A percentile compares a stretch with the other conserved stretches of the same genome.
Evolutionary conservation across 2,797 vertebrate species (phyloP).

Genomic region (Echeneis naucrates): DNA sequence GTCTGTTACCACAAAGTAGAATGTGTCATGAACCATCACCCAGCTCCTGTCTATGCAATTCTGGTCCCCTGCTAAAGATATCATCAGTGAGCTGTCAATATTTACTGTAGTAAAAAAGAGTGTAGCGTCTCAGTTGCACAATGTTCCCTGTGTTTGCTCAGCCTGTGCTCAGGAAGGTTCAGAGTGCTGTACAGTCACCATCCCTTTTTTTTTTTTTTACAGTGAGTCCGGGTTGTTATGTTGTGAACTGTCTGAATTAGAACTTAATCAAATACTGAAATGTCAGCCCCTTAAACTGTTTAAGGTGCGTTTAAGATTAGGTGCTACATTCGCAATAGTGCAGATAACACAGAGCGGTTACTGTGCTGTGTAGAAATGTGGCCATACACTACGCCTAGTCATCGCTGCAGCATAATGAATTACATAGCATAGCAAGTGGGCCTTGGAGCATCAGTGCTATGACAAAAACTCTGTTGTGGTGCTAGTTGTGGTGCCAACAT

Average conservation of each 20-base stretch:
- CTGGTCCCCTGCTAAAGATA: constrained; percentile 50
- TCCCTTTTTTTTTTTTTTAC: constrained; percentile 31
- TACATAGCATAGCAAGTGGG: constrained; percentile 50
- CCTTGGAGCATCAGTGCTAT: constrained; percentile 30
- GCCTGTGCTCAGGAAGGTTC: constrained; percentile 16
- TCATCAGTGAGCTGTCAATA: constrained; percentile 42
- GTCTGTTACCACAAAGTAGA: constrained; percentile 44
- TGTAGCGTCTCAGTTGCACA: constrained; percentile 52
- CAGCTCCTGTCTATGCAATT: constrained; percentile 23
- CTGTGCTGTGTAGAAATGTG: constrained; percentile 37
- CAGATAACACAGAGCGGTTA: constrained; percentile 34
- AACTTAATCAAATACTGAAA: background rate
- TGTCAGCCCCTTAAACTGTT: background rate
- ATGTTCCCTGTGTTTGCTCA: constrained; percentile 64
- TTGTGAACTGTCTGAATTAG: constrained; percentile 18
- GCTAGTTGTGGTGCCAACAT: constrained; percentile 49
- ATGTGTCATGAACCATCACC: constrained; percentile 43
- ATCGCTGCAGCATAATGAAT: constrained; percentile 63
- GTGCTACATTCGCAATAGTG: constrained; percentile 15
- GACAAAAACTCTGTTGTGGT: constrained; percentile 57
- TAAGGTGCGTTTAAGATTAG: background rate
- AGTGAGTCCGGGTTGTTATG: constrained; percentile 31
- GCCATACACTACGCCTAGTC: constrained; percentile 51
- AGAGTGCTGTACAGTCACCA: constrained; percentile 27
- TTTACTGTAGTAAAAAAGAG: constrained; percentile 45